Conservation (phyloP, 2,888 invertebrate genomes). For the Ornithoptera alexandrae region DNA sequence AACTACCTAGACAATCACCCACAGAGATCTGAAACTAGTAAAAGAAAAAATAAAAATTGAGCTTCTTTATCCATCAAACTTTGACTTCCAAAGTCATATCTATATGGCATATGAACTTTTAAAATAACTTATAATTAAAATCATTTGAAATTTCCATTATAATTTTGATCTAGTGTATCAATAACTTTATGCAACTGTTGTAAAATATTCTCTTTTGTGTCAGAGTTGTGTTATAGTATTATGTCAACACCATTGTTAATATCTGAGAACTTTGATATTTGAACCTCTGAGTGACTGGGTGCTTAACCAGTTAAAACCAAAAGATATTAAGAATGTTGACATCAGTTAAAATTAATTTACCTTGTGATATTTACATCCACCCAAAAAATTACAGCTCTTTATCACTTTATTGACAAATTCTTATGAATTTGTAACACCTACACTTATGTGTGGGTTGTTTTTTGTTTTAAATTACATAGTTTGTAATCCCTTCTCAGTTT, state of each 20-base stretch:
- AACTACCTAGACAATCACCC: too few species aligned
- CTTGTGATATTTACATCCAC: not conserved
- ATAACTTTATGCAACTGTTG: not conserved
- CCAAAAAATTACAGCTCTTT: too few species aligned
- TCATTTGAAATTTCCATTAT: not conserved
- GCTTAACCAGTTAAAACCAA: not conserved
- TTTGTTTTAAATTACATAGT: too few species aligned
- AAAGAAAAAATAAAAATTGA: too few species aligned
- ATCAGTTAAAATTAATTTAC: not conserved
- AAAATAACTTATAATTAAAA: not conserved
- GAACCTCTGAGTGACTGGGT: not conserved
- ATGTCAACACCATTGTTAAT: conserved; percentile 12
- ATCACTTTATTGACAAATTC: too few species aligned
- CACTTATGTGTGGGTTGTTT: too few species aligned
- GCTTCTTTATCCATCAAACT: too few species aligned
- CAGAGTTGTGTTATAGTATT: conserved; percentile 2
- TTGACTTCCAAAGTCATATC: too few species aligned
- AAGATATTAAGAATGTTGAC: not conserved
- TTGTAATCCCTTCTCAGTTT: too few species aligned
- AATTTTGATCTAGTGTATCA: not conserved
- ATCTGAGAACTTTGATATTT: not conserved
- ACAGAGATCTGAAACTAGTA: too few species aligned
- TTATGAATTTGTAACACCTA: too few species aligned
- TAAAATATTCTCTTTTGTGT: not conserved
- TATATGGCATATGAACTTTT: not conserved